Conservation (phyloP, 2,113 vertebrate species). For the Mesembrinibis cayennensis region DNA sequence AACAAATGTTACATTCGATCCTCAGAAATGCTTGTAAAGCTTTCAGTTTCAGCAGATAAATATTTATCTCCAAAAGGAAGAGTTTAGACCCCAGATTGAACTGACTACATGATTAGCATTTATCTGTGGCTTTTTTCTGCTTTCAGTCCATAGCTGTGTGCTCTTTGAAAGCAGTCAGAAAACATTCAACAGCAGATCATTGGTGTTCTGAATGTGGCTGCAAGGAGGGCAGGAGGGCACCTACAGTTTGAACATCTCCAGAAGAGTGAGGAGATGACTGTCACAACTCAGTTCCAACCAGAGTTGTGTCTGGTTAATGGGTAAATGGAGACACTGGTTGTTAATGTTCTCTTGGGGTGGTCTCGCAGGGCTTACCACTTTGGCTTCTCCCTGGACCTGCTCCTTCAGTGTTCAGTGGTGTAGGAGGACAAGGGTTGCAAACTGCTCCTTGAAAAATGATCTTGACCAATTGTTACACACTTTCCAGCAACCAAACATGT, state of each 20-base stretch:
- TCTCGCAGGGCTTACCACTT: background rate
- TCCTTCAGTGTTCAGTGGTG: background rate
- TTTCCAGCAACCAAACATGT: background rate
- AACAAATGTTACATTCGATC: background rate
- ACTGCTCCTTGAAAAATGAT: background rate
- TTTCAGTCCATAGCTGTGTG: background rate
- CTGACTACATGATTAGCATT: background rate
- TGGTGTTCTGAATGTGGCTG: rapidly evolving
- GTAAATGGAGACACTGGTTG: background rate
- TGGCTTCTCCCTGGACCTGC: background rate
- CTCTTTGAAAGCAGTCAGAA: background rate
- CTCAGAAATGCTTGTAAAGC: background rate
- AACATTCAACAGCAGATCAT: background rate
- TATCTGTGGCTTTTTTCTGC: background rate
- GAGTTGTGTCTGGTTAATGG: background rate
- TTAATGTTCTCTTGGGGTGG: too few relatives aligned
- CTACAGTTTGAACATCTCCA: background rate
- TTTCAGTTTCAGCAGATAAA: background rate
- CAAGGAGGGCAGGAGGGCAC: background rate
- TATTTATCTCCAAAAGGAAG: background rate
- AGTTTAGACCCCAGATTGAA: background rate
- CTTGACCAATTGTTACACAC: background rate
- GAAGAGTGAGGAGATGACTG: background rate
- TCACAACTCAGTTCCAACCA: too few relatives aligned
- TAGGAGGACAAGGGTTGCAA: background rate